Evolutionary conservation across 2,888 invertebrate species (phyloP), one percentile per base, ranked within the genome.

Genomic region (Mycalesis mineus): DNA sequence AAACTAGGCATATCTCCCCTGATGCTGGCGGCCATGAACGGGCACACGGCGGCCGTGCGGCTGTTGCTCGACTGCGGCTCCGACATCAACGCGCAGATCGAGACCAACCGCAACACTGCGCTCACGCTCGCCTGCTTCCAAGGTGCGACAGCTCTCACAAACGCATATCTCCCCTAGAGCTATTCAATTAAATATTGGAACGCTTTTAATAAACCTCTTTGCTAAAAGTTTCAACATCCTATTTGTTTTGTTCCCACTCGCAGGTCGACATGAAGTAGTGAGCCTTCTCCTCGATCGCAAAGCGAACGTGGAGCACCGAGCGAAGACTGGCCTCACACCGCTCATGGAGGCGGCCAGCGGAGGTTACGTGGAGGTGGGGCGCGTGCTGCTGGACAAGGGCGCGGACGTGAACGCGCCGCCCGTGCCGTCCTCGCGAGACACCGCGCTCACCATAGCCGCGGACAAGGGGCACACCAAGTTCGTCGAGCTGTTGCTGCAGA

Each of bases 21-120:
- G 55, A 99, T 99, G 99, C 85, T 99, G 75, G 98, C 99, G 14
- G 98, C 99, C 22, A 99, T 99, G 99, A 99, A 99, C 91, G 99
- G 99, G 0, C 86, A 91, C 90, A 79, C 87, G 75, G 96, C 97
- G 61, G 98, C 98, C 42, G 99, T 99, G 44, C 95, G 97, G 74
- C 88, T 99, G 62, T 91, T 99, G 58, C 91, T 99, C 58, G 99
- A 99, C 84, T 97, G 97, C 94, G 99, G 99, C 66, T 98, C 98
- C 73, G 99, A 99, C 82, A 99, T 99, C 72, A 99, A 99, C 91
- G 99, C 99, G 66, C 98, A 98, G 91, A 99, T 99, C 72, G 99
- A 99, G 91, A 99, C 99, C 41, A 99, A 99, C 86, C 92, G 98
- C 58, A 99, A 99, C 85, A 99, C 99, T 28, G 99, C 99, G 29